Base-by-base conservation (phyloP, 2,888 invertebrate genomes). In the Crepidodera aurea region DNA sequence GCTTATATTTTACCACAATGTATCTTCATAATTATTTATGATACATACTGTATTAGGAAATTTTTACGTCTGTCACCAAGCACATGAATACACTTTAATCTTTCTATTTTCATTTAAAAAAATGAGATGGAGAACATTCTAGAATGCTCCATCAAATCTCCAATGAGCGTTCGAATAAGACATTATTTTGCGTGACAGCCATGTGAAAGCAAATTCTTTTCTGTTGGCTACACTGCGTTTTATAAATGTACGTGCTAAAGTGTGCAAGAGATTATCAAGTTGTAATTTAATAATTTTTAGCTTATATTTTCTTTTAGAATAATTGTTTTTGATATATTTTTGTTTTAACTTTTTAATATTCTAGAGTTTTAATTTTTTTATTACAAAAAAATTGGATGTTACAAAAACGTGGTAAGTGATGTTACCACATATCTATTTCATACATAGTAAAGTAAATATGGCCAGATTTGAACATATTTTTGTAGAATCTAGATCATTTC, bases 341-440 rank as follows among this genome's bases (percentile, higher is more conserved):
- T 8, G 16, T 51, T 51, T 51, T 37, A n/a, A 10, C 18, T 50
- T 50, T 50, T 32, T 32, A 18, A 22, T 34, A 19, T 18, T 32
- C 32, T 12, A 12, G 19, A 18, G 2, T 51, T 37, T 51, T 50
- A 32, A 50, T 51, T 51, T 34, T 27, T 51, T 51, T 51, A 37
- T 12, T n/a, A 51, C 6, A 13, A 22, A 22, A 8, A 34, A 51
- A 27, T 37, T 59, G 59, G 51, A 59, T 44, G 51, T 19, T 59
- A 34, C 59, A 44, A 59, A 51, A 59, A 51, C 59, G 51, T 51
- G 59, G 59, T 59, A 51, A 59, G 59, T 59, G 29, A 13, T 51
- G 34, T 51, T 27, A 57, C 27, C 40, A 58, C 51, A 58, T 42
- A 29, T 51, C 27, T 58, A 34, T 12, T 8, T 34, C 13, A 3